phyloP scores from a whole-genome alignment of 2,888 invertebrate genomes.

The Congeria kusceri region DNA sequence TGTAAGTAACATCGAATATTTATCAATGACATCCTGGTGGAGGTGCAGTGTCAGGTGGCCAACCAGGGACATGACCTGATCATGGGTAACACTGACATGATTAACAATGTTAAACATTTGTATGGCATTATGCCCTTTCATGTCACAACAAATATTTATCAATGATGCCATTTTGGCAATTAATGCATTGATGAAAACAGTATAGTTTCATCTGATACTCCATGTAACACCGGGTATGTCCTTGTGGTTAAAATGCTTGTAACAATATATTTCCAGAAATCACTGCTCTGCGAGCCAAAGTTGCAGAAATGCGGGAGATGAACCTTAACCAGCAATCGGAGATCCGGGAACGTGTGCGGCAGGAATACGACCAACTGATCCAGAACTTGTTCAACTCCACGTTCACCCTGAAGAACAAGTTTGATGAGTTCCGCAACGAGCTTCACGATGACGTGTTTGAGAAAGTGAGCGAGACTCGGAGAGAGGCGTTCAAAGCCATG shows the following conservation, averaged over 20 bases:
- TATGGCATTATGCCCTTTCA: too few relatives aligned
- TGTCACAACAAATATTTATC: too few relatives aligned
- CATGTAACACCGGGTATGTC: too few relatives aligned
- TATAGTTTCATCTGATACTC: too few relatives aligned
- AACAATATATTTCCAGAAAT: conserved; percentile 73
- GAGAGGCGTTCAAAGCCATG: conserved; percentile 79
- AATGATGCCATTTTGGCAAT: conserved; percentile 78
- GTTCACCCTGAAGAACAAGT: conserved; percentile 81
- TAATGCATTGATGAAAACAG: too few relatives aligned
- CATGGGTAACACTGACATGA: conserved; percentile 81
- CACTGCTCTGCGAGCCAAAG: conserved; percentile 83
- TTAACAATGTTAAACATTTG: too few relatives aligned
- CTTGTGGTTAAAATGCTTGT: too few relatives aligned
- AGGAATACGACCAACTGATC: conserved; percentile 83
- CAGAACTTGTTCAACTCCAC: conserved; percentile 81
- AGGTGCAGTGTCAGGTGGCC: conserved; percentile 84
- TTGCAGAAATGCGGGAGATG: conserved; percentile 82
- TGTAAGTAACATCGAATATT: too few relatives aligned
- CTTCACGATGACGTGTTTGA: conserved; percentile 78
- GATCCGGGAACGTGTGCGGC: conserved; percentile 80
- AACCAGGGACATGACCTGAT: conserved; percentile 82
- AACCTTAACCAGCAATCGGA: conserved; percentile 79
- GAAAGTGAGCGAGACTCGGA: conserved; percentile 78
- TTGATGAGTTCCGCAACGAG: conserved; percentile 83
- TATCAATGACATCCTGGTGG: conserved; percentile 78